Evolutionary conservation across 2,888 invertebrate species (phyloP).

Genomic region (Anagyrus pseudococci): DNA sequence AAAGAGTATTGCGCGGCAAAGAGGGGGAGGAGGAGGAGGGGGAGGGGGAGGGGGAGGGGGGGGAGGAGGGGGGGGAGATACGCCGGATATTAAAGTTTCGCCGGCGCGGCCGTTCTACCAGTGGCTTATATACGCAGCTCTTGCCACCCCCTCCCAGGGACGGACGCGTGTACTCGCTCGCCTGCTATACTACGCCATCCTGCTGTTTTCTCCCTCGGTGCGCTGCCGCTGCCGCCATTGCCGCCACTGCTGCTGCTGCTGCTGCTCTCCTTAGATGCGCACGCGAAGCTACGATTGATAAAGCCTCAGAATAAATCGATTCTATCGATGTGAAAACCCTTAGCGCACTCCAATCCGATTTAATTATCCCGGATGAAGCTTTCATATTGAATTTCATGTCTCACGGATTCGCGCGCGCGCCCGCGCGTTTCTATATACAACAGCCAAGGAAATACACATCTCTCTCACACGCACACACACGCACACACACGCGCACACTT

Average conservation of each 20-base stretch:
- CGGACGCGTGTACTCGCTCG: no score
- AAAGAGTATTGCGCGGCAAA: no score
- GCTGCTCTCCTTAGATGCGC: background rate
- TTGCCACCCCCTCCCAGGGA: no score
- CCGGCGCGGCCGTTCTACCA: background rate
- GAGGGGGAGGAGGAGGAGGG: background rate
- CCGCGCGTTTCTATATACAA: background rate
- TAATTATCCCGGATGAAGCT: conserved; percentile 2
- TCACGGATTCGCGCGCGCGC: no score
- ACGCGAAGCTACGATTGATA: conserved; percentile 7
- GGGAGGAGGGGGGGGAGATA: conserved; percentile 2
- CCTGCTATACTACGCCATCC: no score
- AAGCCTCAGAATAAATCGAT: conserved; percentile 8
- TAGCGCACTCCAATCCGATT: background rate
- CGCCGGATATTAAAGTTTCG: conserved; percentile 32
- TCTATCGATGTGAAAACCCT: background rate
- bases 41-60: background rate
- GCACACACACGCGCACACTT: no score
- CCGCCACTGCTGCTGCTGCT: background rate
- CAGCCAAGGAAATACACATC: no score
- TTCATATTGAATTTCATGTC: background rate
- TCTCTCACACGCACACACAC: no score
- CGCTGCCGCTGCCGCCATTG: no score
- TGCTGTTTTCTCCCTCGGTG: no score
- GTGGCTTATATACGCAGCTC: no score